Evolutionary conservation across 64 coral and sea anemone genomes (phyloP), one percentile per base, ranked within the genome.

Genomic region (Montipora cactus): DNA sequence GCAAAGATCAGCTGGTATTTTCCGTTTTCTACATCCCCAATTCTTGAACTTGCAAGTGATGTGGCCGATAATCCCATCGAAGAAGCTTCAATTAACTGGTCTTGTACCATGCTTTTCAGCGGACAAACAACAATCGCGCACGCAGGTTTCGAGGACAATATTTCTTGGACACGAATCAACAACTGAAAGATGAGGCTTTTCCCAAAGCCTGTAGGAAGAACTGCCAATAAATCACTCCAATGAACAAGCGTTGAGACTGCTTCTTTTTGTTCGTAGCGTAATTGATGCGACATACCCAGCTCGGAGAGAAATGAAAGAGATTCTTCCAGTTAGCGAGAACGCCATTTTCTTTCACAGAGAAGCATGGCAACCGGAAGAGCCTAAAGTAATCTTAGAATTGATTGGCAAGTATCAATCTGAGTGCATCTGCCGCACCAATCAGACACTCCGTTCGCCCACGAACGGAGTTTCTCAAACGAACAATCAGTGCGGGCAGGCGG

Each of bases 81-180:
- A 61, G 25, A 59, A 25, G 74, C 88, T 50, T 90, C 88, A 46
- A 47, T 8, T 61, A 90, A 22, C 67, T 90, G 88, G 47, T 90
- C 88, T 44, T 66, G 46, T 21, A 90, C 55, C 8, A 80, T 62
- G 74, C 88, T 90, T 70, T 75, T 61, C 9, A 69, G 59, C 28
- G 59, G 59, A 64, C 14, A 64, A 15, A 64, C 4, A 64, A 64
- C 59, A 64, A 64, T 64, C 59, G 13, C 59, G 76, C 59, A 64
- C 59, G 15, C 9, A 16, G 59, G 10, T 12, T 64, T 64, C 8
- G 59, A 64, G 15, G 59, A 14, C 13, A 64, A 64, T 64, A 64
- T 64, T 64, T 64, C 4, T 64, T 64, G 18, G 7, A 74, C n/a
- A 22, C 71, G 23, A 7, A 74, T 44, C 71, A 74, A 74, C 71